These are phyloP conservation scores for Lycophotia porphyrea DNA, from an alignment of 2,888 invertebrate species.

Conservation along the genomic window DNA sequence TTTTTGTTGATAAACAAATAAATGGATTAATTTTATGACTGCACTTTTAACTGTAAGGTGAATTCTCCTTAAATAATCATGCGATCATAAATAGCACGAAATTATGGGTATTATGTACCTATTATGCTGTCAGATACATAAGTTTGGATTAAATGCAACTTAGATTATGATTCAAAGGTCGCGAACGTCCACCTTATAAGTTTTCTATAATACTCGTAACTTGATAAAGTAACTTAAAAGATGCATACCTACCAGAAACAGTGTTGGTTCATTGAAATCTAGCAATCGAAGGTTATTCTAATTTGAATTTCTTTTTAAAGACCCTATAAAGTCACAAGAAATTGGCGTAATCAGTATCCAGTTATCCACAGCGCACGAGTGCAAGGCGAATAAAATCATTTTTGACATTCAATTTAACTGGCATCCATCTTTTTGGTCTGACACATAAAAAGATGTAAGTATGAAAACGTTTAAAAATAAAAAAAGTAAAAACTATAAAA, in stretches of 20 bases:
- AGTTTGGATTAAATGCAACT: conserved; percentile 34
- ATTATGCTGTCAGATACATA: conserved; percentile 8
- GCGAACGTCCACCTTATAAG: background rate
- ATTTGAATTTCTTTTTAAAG: background rate
- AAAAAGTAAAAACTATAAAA: too few relatives aligned
- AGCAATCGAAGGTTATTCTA: background rate
- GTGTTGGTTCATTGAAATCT: background rate
- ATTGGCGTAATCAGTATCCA: background rate
- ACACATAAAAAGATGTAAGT: too few relatives aligned
- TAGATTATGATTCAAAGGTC: conserved; percentile 13
- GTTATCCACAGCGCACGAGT: too few relatives aligned
- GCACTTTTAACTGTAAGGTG: conserved; percentile 29
- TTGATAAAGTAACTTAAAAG: too few relatives aligned
- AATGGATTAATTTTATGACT: conserved; percentile 51
- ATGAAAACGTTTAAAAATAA: too few relatives aligned
- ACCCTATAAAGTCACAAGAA: background rate
- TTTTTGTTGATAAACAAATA: conserved; percentile 36
- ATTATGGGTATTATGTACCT: conserved; percentile 27
- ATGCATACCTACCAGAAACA: background rate
- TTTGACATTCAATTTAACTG: too few relatives aligned
- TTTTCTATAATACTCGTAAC: background rate
- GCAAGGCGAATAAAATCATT: too few relatives aligned
- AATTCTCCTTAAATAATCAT: conserved; percentile 29
- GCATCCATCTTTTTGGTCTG: too few relatives aligned
- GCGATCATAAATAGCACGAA: conserved; percentile 46